These are phyloP conservation scores for Eulemur albifrons DNA, from an alignment of 2,797 vertebrate genomes.

Conservation along the genomic window DNA sequence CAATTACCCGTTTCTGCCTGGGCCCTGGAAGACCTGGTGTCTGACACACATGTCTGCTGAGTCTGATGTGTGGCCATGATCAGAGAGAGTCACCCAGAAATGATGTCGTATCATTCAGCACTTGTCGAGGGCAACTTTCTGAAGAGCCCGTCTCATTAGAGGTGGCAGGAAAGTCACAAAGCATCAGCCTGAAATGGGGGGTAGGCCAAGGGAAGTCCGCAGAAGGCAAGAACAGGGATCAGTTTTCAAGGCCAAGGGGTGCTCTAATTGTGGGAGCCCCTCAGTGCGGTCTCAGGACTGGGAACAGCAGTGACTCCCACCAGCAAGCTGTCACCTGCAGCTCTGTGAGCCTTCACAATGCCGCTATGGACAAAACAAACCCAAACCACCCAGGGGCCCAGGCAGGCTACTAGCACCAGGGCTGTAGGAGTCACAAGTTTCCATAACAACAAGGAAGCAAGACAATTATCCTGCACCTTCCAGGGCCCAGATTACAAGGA, in stretches of 20 bases:
- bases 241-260: neutral
- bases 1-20: neutral
- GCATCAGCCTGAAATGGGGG: fast-evolving
- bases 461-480: constrained; percentile 60
- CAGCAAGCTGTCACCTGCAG: neutral
- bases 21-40: neutral
- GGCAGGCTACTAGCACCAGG: neutral
- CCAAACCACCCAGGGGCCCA: neutral
- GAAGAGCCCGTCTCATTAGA: neutral
- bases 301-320: neutral
- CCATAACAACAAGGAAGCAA: constrained; percentile 61
- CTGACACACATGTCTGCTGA: neutral
- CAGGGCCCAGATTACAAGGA: constrained; percentile 47
- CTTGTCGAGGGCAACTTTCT: neutral
- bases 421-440: constrained; percentile 51
- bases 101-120: neutral
- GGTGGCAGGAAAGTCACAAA: neutral
- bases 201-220: neutral
- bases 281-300: neutral
- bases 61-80: neutral
- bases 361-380: constrained; percentile 13
- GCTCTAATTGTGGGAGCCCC: neutral
- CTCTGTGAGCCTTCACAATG: neutral
- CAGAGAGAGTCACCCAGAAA: neutral
- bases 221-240: neutral